Evolutionary conservation across 2,113 vertebrate species (phyloP).

Genomic region (Grallaria varia): DNA sequence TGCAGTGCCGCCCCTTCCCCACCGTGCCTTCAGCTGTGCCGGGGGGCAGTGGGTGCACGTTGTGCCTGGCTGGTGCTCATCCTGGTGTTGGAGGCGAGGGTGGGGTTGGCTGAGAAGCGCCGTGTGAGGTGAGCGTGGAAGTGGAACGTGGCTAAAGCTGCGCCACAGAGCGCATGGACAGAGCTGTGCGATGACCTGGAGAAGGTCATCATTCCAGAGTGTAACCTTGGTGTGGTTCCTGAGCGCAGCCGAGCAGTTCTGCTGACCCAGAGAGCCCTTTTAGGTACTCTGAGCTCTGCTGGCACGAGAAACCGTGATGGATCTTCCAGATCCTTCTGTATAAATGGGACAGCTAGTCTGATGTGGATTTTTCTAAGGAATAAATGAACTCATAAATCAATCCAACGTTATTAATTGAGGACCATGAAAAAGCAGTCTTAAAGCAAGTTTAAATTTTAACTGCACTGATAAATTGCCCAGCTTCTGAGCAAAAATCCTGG

Average conservation of each 20-base stretch:
- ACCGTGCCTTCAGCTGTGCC: background rate
- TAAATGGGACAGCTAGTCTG: background rate
- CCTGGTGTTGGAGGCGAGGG: background rate
- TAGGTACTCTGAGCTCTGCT: background rate
- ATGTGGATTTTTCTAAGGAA: background rate
- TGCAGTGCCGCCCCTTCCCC: background rate
- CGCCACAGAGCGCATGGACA: background rate
- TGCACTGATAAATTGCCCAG: background rate
- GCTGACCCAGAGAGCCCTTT: rapidly evolving
- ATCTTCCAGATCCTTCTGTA: background rate
- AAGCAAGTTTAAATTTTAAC: background rate
- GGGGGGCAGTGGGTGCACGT: background rate
- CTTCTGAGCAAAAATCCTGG: background rate
- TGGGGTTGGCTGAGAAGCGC: background rate
- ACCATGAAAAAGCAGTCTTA: background rate
- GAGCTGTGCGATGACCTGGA: background rate
- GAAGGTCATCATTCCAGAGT: background rate
- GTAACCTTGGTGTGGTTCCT: background rate
- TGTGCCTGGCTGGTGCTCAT: background rate
- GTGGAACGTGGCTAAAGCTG: background rate
- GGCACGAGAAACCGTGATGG: background rate
- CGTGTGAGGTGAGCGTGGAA: too few species aligned
- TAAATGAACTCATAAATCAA: background rate
- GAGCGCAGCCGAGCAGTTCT: background rate
- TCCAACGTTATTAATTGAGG: background rate